Percentiles rank a stretch among this genome's conserved stretches.
phyloP scores from a whole-genome alignment of 2,888 invertebrate genomes.

The Aricia artaxerxes region DNA sequence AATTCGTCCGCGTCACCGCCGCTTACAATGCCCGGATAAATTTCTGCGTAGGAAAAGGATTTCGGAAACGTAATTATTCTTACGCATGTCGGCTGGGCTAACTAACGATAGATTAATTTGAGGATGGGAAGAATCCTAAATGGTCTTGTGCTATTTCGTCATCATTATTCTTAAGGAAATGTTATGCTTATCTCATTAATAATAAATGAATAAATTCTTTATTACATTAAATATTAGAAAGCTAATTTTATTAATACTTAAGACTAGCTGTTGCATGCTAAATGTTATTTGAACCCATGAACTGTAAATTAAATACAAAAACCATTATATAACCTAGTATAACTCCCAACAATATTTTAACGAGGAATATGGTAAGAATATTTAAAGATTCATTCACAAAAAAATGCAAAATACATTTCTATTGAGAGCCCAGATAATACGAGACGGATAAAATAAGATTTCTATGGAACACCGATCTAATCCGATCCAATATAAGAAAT shows the following conservation, averaged over 20 bases:
- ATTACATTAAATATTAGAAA: too few relatives aligned
- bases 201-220: too few relatives aligned
- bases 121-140: neutral
- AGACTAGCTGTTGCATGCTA: too few relatives aligned
- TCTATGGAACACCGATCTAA: conserved; percentile 22
- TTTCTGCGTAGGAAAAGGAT: conserved; percentile 78
- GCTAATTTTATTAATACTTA: too few relatives aligned
- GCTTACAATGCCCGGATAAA: conserved; percentile 77
- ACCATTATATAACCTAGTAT: neutral
- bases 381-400: neutral
- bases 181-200: too few relatives aligned
- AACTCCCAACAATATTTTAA: neutral
- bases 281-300: too few relatives aligned
- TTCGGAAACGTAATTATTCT: conserved; percentile 79
- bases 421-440: conserved; percentile 16
- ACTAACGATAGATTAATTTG: conserved; percentile 58
- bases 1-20: conserved; percentile 78
- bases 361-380: neutral
- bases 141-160: too few relatives aligned
- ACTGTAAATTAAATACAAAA: neutral
- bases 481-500: conserved; percentile 74
- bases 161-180: too few relatives aligned
- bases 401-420: conserved; percentile 18
- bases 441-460: conserved; percentile 15
- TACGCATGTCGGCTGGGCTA: conserved; percentile 70